A percentile compares a stretch with the other conserved stretches of the same genome.
Conservation (phyloP, 2,888 invertebrate species). For the Arctia plantaginis region DNA sequence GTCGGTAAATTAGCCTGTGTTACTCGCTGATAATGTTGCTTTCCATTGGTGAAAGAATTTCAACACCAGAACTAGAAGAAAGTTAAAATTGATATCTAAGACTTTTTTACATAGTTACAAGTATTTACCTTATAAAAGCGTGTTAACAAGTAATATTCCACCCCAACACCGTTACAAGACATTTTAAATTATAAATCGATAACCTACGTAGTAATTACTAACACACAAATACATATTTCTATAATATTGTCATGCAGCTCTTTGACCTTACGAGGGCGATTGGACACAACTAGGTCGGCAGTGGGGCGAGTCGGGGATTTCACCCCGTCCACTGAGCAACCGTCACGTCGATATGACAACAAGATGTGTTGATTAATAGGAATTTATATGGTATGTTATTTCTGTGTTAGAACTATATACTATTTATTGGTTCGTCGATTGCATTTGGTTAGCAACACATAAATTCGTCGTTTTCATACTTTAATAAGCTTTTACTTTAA, state of each 20-base stretch:
- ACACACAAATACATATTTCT: slow-evolving; percentile 1
- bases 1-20: too few species aligned
- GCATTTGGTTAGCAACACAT: background rate
- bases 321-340: background rate
- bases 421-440: background rate
- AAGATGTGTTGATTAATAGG: background rate
- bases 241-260: background rate
- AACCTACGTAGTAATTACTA: background rate
- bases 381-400: background rate
- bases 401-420: background rate
- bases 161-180: background rate
- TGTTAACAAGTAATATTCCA: background rate
- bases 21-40: too few species aligned
- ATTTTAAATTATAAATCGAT: slow-evolving; percentile 6
- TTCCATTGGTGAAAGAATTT: too few species aligned
- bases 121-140: background rate
- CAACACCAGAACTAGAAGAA: too few species aligned
- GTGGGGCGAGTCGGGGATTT: background rate
- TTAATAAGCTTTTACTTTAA: too few species aligned
- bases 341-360: background rate
- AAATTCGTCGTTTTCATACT: background rate
- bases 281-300: background rate
- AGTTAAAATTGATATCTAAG: background rate
- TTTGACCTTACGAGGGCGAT: slow-evolving; percentile 1
- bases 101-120: background rate